Base-by-base conservation (phyloP, 2,888 invertebrate species). In the Lamproptera curius region DNA sequence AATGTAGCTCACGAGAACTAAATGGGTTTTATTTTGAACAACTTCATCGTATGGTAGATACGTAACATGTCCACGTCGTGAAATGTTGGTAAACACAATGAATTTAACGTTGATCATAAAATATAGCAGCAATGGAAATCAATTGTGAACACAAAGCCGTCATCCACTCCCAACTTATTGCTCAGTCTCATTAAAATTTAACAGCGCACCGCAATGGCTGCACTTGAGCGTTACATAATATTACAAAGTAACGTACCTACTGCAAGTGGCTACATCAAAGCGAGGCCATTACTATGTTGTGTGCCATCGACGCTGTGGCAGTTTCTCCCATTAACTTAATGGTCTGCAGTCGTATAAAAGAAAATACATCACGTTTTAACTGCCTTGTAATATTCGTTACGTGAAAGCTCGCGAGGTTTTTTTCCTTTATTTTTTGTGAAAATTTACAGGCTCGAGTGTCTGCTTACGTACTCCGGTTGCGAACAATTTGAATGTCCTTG, bases 291-390 rank as follows among this genome's bases (percentile, higher is more conserved):
- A 71, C 60, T 57, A 54, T 64, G 73, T 66, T 76, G 72, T 76
- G 73, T 73, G 70, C 70, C 69, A 67, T 73, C 61, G 70, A 63
- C 56, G 72, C 56, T 61, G 63, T 58, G 55, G 70, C 62, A 65
- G 63, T 57, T 67, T 67, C 62, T 65, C 70, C 58, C 73, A 70
- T 73, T 76, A 73, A 73, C 73, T 76, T 76, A 73, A 78, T 75
- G 68, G 71, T 70, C 67, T 61, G 59, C 67, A 67, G 65, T 65
- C 62, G 67, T 70, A 65, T 66, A 63, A 65, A 68, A 69, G 71
- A 70, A 74, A 73, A 73, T 65, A 73, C 68, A 72, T 76, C 73
- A 73, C 71, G 73, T 75, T 75, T 78, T 78, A 76, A 78, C 70
- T 68, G 63, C 47, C 61, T 63, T 61, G 70, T 71, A 69, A 66